Percentiles rank a stretch among this genome's conserved stretches.
These are phyloP conservation scores for Neoaliturus tenellus DNA, from an alignment of 2,888 invertebrate species.

Conservation along the genomic window DNA sequence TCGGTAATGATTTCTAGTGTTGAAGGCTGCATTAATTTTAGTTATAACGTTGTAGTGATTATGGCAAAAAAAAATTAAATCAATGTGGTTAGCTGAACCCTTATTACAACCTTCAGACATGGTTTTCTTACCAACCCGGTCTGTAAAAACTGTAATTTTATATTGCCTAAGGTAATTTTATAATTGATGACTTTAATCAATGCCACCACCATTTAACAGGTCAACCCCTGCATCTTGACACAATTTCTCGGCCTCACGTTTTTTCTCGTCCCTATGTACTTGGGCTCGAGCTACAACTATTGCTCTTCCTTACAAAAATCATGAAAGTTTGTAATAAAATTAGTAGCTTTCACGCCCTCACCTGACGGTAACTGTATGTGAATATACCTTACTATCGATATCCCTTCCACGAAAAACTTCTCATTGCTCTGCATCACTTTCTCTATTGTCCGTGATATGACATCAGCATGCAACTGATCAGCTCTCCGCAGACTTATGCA, in stretches of 20 bases:
- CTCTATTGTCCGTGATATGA: background rate
- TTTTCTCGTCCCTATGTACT: background rate
- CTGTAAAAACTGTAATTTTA: constrained; percentile 15
- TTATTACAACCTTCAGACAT: background rate
- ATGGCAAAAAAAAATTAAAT: background rate
- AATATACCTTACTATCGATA: background rate
- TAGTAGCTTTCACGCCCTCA: background rate
- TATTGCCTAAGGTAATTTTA: background rate
- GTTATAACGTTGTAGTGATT: constrained; percentile 4
- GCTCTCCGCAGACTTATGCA: constrained; percentile 3
- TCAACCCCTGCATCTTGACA: background rate
- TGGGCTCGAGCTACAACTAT: background rate
- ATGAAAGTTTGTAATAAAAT: background rate
- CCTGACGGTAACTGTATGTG: background rate
- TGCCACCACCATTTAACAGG: background rate
- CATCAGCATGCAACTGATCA: constrained; percentile 10
- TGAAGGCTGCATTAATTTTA: background rate
- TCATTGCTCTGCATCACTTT: constrained; percentile 14
- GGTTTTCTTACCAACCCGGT: background rate
- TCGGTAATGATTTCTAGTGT: background rate
- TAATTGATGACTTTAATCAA: background rate
- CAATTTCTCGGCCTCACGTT: background rate
- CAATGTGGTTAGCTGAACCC: too few species aligned
- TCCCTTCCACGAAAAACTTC: background rate
- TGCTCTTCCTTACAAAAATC: background rate